Evolutionary conservation across 2,888 invertebrate genomes (phyloP).

Genomic region (Drosophila mayaguana): DNA sequence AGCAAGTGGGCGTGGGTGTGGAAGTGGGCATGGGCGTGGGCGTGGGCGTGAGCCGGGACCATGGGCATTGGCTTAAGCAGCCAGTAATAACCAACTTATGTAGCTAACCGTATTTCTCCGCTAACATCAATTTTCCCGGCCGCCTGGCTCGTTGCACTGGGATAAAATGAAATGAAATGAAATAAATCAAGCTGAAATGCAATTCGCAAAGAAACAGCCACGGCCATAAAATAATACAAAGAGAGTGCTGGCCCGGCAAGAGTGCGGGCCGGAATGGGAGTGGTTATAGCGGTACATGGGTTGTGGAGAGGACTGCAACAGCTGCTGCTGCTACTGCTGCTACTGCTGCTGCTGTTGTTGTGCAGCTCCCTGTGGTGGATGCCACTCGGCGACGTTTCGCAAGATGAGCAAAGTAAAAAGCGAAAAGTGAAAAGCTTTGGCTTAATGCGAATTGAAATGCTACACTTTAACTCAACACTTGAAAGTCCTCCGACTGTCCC

Average conservation of each 20-base stretch:
- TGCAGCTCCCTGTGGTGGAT: constrained; percentile 10
- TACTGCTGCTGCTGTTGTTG: not conserved
- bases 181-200: constrained; percentile 80
- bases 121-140: constrained; percentile 65
- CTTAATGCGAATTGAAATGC: constrained; percentile 71
- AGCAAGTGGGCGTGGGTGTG: not conserved
- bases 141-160: constrained; percentile 50
- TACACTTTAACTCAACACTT: constrained; percentile 58
- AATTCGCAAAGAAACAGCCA: constrained; percentile 75
- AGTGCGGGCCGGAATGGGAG: not conserved
- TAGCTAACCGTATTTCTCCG: constrained; percentile 76
- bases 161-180: constrained; percentile 73
- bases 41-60: constrained; percentile 1
- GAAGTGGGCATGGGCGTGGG: constrained; percentile 3
- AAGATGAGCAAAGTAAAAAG: constrained; percentile 54
- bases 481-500: constrained; percentile 15
- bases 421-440: constrained; percentile 51
- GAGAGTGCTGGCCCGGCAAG: not conserved
- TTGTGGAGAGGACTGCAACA: not conserved
- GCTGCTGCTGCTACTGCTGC: constrained; percentile 5
- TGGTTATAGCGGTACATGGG: not conserved
- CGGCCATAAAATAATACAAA: constrained; percentile 73
- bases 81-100: constrained; percentile 80
- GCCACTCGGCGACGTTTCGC: constrained; percentile 41
- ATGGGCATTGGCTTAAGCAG: constrained; percentile 70